Percentiles rank a stretch among this genome's conserved stretches.
Evolutionary conservation across 2,113 vertebrate species (phyloP).

Genomic region (Zapus hudsonius): DNA sequence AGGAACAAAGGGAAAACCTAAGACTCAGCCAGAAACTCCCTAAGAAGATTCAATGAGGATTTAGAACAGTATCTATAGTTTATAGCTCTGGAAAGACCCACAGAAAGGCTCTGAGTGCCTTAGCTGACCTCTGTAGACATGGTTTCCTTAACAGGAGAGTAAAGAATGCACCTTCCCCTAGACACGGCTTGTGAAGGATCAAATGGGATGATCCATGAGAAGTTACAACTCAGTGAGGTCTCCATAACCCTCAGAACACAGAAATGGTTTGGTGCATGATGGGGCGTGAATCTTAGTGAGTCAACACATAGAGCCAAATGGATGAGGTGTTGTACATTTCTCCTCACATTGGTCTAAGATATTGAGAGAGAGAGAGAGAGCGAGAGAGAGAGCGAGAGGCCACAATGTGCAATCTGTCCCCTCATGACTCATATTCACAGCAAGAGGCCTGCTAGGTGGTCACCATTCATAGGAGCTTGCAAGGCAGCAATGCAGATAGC

Average conservation of each 20-base stretch:
- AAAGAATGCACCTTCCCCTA: neutral
- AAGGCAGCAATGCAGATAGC: neutral
- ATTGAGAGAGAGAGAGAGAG: neutral
- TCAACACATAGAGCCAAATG: neutral
- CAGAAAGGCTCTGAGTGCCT: neutral
- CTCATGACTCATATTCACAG: neutral
- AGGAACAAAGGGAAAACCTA: neutral
- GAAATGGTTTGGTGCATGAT: neutral
- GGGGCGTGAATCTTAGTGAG: neutral
- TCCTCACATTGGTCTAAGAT: neutral
- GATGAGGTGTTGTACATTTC: neutral
- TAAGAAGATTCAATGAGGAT: neutral
- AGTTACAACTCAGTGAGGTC: neutral
- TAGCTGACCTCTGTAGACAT: neutral
- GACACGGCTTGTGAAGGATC: neutral
- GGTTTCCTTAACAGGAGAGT: neutral
- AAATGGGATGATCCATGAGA: neutral
- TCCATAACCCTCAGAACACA: neutral
- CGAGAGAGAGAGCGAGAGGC: neutral
- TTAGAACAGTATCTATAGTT: neutral
- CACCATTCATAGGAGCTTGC: neutral
- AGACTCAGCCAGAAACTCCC: neutral
- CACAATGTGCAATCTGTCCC: neutral
- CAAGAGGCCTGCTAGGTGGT: neutral
- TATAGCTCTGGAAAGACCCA: neutral